Evolutionary conservation across 2,888 invertebrate species (phyloP), one percentile per base, ranked within the genome.

Genomic region (Sarcophaga subvicina): DNA sequence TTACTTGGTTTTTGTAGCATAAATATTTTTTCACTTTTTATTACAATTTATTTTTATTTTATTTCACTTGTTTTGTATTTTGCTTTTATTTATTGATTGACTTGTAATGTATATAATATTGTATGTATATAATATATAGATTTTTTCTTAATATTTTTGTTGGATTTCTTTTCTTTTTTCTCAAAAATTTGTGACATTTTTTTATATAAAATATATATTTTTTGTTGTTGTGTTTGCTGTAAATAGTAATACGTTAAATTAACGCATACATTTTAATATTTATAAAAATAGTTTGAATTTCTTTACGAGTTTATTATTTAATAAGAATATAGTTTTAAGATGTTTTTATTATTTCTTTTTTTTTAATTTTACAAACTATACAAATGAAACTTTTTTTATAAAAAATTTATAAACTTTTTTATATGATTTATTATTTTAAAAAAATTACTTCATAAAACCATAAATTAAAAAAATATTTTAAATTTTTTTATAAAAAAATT

Each of bases 231-330:
- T 83, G 10, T 87, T 73, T 83, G 17, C 86, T 88, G 88, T 88
- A 89, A 88, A 88, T 89, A 88, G 80, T 71, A 80, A 69, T 79
- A 64, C 86, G 69, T 79, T 67, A 37, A 62, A 49, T 22, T 25
- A 80, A 72, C 83, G 83, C 83, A 83, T 80, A 79, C 67, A 80
- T 81, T n/a, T 79, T 77, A 27, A 80, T 83, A 63, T 80, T 78
- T 80, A 80, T 87, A 90, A 88, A 88, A 89, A 89, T 88, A 88
- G 87, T 88, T 89, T 70, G 76, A 69, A 83, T 76, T 62, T 59
- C 77, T 79, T 49, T 70, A 59, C 60, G 10, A 78, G 60, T 89
- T 10, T 66, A 62, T 87, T 76, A 71, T 71, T 84, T 71, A 47
- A 59, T 25, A 60, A 63, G 47, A 75, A 75, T 27, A 75, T 75